Evolutionary conservation across 2,888 invertebrate genomes (phyloP), one percentile per base, ranked within the genome.

Genomic region (Cheilosia urbana): DNA sequence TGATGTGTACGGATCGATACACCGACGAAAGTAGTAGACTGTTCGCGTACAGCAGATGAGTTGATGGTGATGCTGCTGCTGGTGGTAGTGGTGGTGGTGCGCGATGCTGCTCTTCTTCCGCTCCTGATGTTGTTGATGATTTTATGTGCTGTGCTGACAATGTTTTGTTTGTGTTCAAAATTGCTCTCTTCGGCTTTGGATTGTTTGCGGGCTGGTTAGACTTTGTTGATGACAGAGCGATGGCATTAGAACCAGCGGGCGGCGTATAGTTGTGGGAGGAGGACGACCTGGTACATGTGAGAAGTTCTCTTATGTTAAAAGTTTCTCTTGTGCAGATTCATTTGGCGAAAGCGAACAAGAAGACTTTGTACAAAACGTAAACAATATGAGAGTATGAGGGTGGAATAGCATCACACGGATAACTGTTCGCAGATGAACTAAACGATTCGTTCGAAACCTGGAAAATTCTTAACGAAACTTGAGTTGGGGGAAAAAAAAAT

Each of bases 1-100:
- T 81, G 85, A 85, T 85, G 85, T 80, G 80, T 85, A 81, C 76
- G 85, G 85, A 85, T 85, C 85, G 85, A 85, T 85, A 85, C 76
- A 85, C 85, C 77, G 85, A 85, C 80, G 80, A 81, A 81, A 85
- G 85, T 84, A 80, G 84, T 77, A 85, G 80, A 79, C 79, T 79
- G 53, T 69, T 84, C 75, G 60, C 83, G 79, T 68, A 60, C 57
- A 79, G 65, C 66, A 84, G 84, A 84, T 84, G 85, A 80, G 80
- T 85, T 85, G 85, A 72, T 80, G 85, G 55, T 84, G 75, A 34
- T 73, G 76, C 66, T 76, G 68, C 68, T 77, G 68, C 19, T 72
- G 72, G 72, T 83, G 68, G 78, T 68, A 53, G 78, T 78, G 83
- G 63, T 78, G 83, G 63, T 84, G 78, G 79, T 79, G 84, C 79